Conservation (phyloP, 1,140 invertebrate species). For the Drosophila micromelanica region DNA sequence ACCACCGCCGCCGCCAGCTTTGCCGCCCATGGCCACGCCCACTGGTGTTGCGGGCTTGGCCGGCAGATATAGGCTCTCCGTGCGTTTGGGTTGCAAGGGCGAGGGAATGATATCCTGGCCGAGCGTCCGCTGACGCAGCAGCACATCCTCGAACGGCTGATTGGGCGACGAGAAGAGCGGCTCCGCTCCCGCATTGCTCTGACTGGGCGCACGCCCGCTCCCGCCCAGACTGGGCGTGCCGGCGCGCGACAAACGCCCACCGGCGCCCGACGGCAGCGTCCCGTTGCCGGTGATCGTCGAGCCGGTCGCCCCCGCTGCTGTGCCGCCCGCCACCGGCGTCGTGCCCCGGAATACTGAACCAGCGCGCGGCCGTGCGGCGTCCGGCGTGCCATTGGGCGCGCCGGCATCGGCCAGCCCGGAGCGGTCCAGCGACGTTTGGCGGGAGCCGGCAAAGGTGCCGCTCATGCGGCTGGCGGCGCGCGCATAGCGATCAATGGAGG, state of each 20-base stretch:
- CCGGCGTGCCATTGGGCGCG: conserved; percentile 84
- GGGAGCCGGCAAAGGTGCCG: conserved; percentile 86
- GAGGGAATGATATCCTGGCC: conserved; percentile 95
- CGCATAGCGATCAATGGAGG: conserved; percentile 93
- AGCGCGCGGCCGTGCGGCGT: conserved; percentile 85
- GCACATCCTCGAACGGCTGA: conserved; percentile 91
- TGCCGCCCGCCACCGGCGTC: conserved; percentile 84
- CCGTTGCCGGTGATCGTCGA: conserved; percentile 85
- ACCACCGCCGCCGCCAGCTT: conserved; percentile 84
- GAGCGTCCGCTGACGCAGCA: conserved; percentile 90
- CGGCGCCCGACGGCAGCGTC: conserved; percentile 84
- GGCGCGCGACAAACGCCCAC: conserved; percentile 84
- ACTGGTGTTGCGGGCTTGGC: conserved; percentile 85
- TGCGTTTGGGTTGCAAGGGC: conserved; percentile 93
- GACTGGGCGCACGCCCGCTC: conserved; percentile 58
- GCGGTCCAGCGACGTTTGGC: conserved; percentile 91
- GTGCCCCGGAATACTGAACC: conserved; percentile 85
- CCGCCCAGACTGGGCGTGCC: conserved; percentile 81
- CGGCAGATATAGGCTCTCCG: conserved; percentile 91
- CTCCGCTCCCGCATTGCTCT: conserved; percentile 54
- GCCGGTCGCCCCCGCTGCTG: not conserved
- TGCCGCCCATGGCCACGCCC: conserved; percentile 82
- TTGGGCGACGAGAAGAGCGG: conserved; percentile 67
- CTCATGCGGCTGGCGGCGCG: conserved; percentile 86
- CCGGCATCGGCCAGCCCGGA: conserved; percentile 73